These are phyloP conservation scores for Drosophila quasianomalipes DNA, from an alignment of 2,888 invertebrate genomes.

Conservation along the genomic window DNA sequence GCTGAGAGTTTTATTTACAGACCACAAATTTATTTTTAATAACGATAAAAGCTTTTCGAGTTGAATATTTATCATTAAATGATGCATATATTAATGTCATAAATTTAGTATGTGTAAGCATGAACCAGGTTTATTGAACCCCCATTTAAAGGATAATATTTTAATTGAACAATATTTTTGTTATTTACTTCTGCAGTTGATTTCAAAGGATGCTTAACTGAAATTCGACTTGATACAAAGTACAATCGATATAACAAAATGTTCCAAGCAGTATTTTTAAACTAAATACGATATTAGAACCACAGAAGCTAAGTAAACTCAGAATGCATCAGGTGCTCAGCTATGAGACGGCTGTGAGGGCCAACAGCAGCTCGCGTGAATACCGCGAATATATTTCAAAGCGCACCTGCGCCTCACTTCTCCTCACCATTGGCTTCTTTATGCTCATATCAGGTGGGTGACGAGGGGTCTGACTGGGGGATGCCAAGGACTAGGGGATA, in stretches of 20 bases:
- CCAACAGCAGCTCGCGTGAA: conserved; percentile 83
- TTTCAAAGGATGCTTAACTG: background rate
- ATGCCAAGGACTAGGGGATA: conserved; percentile 3
- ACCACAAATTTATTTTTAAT: conserved; percentile 7
- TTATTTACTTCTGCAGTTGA: conserved; percentile 23
- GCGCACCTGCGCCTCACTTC: conserved; percentile 84
- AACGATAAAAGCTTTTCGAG: conserved; percentile 8
- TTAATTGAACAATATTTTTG: background rate
- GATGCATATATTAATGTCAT: background rate
- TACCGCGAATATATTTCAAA: conserved; percentile 84
- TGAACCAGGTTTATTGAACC: background rate
- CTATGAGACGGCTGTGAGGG: conserved; percentile 85
- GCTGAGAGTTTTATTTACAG: background rate
- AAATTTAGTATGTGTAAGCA: background rate
- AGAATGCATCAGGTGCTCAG: conserved; percentile 85
- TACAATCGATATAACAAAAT: conserved; percentile 42
- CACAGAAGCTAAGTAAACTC: conserved; percentile 2
- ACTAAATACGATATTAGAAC: conserved; percentile 10
- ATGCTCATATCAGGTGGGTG: conserved; percentile 84
- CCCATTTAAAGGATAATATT: background rate
- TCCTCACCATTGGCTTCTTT: conserved; percentile 84
- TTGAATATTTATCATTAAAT: background rate
- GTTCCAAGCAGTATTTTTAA: conserved; percentile 29
- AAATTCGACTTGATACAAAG: conserved; percentile 19
- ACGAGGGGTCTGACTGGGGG: background rate